phyloP scores from a whole-genome alignment of 2,797 vertebrate species.

The Uromys caudimaculatus region DNA sequence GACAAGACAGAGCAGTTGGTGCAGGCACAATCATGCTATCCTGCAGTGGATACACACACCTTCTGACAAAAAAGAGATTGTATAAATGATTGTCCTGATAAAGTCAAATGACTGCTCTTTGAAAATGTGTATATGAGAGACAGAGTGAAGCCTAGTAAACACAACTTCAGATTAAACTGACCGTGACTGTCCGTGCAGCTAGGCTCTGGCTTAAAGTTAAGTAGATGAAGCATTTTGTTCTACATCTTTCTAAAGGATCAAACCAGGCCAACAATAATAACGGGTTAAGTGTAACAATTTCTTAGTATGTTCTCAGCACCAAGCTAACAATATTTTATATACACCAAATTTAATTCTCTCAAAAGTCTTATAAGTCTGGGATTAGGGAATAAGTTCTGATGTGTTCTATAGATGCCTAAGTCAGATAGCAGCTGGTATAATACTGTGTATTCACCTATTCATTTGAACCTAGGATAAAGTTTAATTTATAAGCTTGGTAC shows the following conservation, averaged over 20 bases:
- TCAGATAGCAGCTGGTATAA: not conserved
- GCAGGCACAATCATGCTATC: slow-evolving; percentile 39
- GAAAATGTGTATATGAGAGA: slow-evolving; percentile 35
- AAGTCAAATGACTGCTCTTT: slow-evolving; percentile 33
- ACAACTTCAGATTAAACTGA: slow-evolving; percentile 55
- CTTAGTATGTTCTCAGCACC: not conserved
- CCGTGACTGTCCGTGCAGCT: slow-evolving; percentile 4
- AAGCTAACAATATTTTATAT: not conserved
- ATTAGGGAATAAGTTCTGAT: not conserved
- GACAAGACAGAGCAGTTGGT: slow-evolving; percentile 72
- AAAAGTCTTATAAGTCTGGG: not conserved
- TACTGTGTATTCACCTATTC: not conserved
- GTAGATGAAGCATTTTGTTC: not conserved
- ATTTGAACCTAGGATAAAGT: not conserved
- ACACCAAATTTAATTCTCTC: slow-evolving; percentile 63
- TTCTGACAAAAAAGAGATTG: slow-evolving; percentile 45
- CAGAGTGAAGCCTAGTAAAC: slow-evolving; percentile 41
- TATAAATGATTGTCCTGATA: slow-evolving; percentile 29
- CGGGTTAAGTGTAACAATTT: not conserved
- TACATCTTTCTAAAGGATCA: slow-evolving; percentile 58
- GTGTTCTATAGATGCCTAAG: not conserved
- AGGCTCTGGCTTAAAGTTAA: slow-evolving; percentile 43
- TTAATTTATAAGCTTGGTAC: not conserved
- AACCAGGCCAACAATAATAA: slow-evolving; percentile 39
- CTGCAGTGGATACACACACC: slow-evolving; percentile 11